These are phyloP conservation scores for Panurus biarmicus DNA, from an alignment of 2,113 vertebrate species.

Conservation along the genomic window DNA sequence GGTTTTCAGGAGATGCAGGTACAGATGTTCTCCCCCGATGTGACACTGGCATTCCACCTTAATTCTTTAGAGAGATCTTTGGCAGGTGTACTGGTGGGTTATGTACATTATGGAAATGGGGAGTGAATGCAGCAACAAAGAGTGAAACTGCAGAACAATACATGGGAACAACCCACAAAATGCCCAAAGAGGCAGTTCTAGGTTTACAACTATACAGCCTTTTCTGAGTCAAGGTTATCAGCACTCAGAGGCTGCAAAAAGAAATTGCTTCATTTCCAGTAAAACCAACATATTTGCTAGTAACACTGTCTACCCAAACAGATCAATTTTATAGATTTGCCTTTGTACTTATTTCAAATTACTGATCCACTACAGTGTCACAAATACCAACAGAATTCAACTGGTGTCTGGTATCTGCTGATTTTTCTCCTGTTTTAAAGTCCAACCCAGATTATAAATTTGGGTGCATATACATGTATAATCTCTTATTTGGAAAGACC, in stretches of 20 bases:
- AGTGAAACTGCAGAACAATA: not conserved
- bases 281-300: not conserved
- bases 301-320: not conserved
- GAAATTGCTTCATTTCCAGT: not conserved
- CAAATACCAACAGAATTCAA: not conserved
- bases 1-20: not conserved
- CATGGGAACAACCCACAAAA: not conserved
- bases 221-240: not conserved
- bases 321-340: not conserved
- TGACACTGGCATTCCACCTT: not conserved
- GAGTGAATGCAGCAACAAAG: not conserved
- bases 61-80: not conserved
- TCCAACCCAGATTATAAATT: not conserved
- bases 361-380: not conserved
- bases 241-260: not conserved
- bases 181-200: not conserved
- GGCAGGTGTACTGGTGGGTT: not conserved
- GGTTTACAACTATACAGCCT: not conserved
- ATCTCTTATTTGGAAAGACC: not conserved
- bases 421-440: not conserved
- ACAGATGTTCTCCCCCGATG: not conserved
- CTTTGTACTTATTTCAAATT: not conserved
- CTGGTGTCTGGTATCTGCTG: not conserved
- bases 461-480: not conserved
- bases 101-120: not conserved